Base-by-base conservation (phyloP, 2,888 invertebrate genomes). In the Mesoligia furuncula region DNA sequence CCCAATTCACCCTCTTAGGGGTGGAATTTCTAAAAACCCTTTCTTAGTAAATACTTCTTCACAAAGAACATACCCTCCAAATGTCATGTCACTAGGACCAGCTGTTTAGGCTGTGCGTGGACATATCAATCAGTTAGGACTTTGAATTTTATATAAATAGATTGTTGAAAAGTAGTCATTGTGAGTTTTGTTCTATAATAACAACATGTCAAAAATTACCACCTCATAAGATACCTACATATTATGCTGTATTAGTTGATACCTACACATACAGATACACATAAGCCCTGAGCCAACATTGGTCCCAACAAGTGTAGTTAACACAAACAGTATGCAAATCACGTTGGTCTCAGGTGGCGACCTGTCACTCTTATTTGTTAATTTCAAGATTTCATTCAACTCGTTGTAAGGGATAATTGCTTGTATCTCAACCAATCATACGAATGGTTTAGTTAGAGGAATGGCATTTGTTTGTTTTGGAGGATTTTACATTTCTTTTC, bases 331-430 rank as follows among this genome's bases (percentile, higher is more conserved):
- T 65, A 78, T 85, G 84, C 75, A 84, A 84, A 84, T 79, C 51
- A 45, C 73, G 79, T 65, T 39, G 71, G 84, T 59, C 84, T 75
- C 84, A 84, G 84, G 83, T 85, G 84, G 83, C 70, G 20, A 73
- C n/a, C 67, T 62, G 83, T 85, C 83, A 70, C 64, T 79, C 67
- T 48, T 83, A 83, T 83, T 85, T 75, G 83, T 75, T 85, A 83
- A 84, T 77, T 84, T 78, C 51, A 61, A 84, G 83, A 75, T 85
- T 84, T 85, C 69, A 75, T 84, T 81, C 27, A 61, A 84, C 36
- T 78, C 77, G 85, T 67, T 70, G 67, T 64, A 27, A 54, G 62
- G 66, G 59, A 72, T 81, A 85, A 83, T 81, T 72, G 64, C 69
- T 77, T 67, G 59, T 64, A 48, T 57, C 45, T n/a, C 48, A 62